Percentiles rank a stretch among this genome's conserved stretches.
These are phyloP conservation scores for Oncorhynchus keta DNA, from an alignment of 2,113 vertebrate species.

Conservation along the genomic window DNA sequence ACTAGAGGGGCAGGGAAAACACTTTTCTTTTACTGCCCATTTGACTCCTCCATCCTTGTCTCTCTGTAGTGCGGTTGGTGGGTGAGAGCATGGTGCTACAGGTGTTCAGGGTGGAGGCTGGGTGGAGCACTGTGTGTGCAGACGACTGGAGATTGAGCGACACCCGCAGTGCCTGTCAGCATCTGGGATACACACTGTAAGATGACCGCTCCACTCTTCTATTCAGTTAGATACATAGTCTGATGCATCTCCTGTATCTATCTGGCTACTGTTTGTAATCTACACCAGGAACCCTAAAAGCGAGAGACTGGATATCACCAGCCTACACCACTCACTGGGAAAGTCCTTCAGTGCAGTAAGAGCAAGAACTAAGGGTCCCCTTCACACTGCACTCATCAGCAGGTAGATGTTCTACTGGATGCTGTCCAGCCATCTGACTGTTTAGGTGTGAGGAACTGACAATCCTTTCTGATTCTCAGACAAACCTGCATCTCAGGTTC, in stretches of 20 bases:
- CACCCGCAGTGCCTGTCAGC: slow-evolving; percentile 68
- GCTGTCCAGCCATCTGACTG: neutral
- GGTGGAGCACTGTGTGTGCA: slow-evolving; percentile 68
- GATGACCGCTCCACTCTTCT: neutral
- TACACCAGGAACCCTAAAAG: slow-evolving; percentile 38
- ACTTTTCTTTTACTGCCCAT: no score
- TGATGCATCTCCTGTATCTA: no score
- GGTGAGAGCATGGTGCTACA: slow-evolving; percentile 73
- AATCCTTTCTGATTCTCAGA: slow-evolving; percentile 7
- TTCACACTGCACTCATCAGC: slow-evolving; percentile 15
- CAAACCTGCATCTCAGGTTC: slow-evolving; percentile 24
- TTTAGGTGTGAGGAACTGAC: neutral
- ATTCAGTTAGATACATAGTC: no score
- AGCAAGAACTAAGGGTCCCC: neutral
- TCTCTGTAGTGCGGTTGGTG: slow-evolving; percentile 43
- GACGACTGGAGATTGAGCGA: slow-evolving; percentile 67
- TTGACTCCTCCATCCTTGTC: neutral
- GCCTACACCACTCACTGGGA: slow-evolving; percentile 14
- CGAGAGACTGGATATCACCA: slow-evolving; percentile 11
- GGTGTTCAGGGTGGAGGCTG: slow-evolving; percentile 45
- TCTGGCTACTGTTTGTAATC: neutral
- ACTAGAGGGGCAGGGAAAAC: no score
- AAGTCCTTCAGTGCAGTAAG: slow-evolving; percentile 9
- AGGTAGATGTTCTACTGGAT: neutral
- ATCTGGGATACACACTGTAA: slow-evolving; percentile 79